phyloP scores from a whole-genome alignment of 2,113 vertebrate species.

The Leucopsar rothschildi region DNA sequence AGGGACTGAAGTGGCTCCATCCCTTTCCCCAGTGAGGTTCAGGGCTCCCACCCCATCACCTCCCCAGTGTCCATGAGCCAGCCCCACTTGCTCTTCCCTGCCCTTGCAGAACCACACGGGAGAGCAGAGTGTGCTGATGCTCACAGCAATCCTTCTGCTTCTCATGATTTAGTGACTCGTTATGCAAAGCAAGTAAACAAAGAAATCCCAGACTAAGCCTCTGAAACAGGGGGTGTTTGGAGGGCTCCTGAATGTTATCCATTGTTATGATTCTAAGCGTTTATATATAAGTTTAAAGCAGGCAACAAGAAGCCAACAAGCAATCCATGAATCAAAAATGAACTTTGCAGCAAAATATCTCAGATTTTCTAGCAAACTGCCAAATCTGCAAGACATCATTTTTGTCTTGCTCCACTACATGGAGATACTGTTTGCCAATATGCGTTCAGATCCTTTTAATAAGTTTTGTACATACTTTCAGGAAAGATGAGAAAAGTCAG shows the following conservation, averaged over 20 bases:
- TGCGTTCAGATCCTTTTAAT: not conserved
- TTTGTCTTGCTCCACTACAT: not conserved
- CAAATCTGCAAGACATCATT: not conserved
- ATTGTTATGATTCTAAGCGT: not conserved
- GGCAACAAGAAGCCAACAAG: not conserved
- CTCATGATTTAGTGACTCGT: not conserved
- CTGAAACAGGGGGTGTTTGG: not conserved
- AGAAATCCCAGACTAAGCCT: not conserved
- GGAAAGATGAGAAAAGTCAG: not conserved
- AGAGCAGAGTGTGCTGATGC: not conserved
- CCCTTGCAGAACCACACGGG: accelerated
- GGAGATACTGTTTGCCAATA: not conserved
- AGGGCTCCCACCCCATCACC: not conserved
- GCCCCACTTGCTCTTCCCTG: not conserved
- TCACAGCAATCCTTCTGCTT: not conserved
- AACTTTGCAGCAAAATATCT: not conserved
- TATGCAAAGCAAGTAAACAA: not conserved
- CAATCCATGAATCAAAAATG: not conserved
- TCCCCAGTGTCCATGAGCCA: accelerated
- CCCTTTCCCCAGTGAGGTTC: accelerated
- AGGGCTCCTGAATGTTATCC: not conserved
- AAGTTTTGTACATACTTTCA: not conserved
- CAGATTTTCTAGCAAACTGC: not conserved
- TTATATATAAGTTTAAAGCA: not conserved
- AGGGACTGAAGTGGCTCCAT: accelerated